phyloP scores from a whole-genome alignment of 2,888 invertebrate species.

The Ecliptopera silaceata region DNA sequence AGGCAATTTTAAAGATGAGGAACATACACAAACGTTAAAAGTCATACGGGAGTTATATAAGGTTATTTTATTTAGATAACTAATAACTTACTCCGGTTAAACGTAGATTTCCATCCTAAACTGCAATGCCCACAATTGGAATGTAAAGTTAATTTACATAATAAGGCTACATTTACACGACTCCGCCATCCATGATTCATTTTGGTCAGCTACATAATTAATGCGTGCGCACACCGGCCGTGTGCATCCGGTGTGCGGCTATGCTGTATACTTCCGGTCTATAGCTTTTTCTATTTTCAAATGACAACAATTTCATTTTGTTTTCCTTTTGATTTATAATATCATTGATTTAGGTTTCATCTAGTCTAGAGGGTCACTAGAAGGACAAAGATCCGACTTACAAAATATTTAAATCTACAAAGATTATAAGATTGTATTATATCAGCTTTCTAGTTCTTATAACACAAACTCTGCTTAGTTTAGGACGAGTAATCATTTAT shows the following conservation, averaged over 20 bases:
- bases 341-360: neutral
- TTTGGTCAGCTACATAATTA: constrained; percentile 20
- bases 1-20: too few relatives aligned
- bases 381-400: too few relatives aligned
- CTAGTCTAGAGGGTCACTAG: too few relatives aligned
- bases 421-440: too few relatives aligned
- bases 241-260: constrained; percentile 24
- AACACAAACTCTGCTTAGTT: too few relatives aligned
- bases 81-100: too few relatives aligned
- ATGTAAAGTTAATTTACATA: constrained; percentile 6
- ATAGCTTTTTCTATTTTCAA: constrained; percentile 14
- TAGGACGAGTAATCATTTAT: too few relatives aligned
- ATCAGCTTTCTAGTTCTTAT: too few relatives aligned
- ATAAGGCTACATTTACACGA: constrained; percentile 10
- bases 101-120: neutral
- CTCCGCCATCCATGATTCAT: constrained; percentile 5
- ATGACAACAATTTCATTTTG: neutral
- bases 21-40: too few relatives aligned
- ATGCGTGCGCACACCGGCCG: constrained; percentile 26
- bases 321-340: neutral
- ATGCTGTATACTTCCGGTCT: constrained; percentile 31
- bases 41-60: too few relatives aligned
- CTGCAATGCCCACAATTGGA: neutral
- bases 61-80: too few relatives aligned
- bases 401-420: too few relatives aligned